phyloP scores from a whole-genome alignment of 2,888 invertebrate genomes.

The Pristionchus entomophagus region DNA sequence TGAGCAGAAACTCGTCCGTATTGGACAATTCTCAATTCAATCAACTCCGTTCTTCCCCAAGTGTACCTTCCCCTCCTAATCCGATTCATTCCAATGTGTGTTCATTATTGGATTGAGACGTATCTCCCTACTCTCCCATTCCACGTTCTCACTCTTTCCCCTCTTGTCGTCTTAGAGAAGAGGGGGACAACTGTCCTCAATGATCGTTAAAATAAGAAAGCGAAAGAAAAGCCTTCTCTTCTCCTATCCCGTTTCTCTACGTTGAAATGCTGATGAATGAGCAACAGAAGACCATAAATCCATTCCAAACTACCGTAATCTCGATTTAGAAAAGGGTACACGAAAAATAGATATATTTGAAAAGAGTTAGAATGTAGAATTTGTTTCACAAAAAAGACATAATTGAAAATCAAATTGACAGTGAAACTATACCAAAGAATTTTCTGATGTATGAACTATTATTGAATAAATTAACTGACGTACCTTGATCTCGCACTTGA shows the following conservation, averaged over 20 bases:
- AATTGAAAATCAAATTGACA: no score
- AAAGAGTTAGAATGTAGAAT: no score
- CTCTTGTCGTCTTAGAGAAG: slow-evolving; percentile 11
- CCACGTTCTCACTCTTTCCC: slow-evolving; percentile 7
- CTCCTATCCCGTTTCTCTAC: slow-evolving; percentile 8
- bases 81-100: not conserved
- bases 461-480: no score
- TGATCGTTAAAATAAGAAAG: slow-evolving; percentile 15
- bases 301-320: slow-evolving; percentile 23
- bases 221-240: not conserved
- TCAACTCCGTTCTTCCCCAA: not conserved
- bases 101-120: slow-evolving; percentile 34
- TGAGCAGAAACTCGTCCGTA: slow-evolving; percentile 13
- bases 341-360: no score
- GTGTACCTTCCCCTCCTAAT: slow-evolving; percentile 26
- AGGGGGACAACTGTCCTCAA: slow-evolving; percentile 17
- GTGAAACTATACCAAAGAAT: no score
- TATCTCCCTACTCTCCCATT: not conserved
- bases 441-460: no score
- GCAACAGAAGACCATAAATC: not conserved
- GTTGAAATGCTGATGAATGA: not conserved
- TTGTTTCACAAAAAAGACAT: no score
- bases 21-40: slow-evolving; percentile 9
- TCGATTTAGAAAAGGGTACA: no score
- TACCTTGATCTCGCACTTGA: slow-evolving; percentile 73